Base-by-base conservation (phyloP, 2,113 vertebrate species). In the Scolopax mira region DNA sequence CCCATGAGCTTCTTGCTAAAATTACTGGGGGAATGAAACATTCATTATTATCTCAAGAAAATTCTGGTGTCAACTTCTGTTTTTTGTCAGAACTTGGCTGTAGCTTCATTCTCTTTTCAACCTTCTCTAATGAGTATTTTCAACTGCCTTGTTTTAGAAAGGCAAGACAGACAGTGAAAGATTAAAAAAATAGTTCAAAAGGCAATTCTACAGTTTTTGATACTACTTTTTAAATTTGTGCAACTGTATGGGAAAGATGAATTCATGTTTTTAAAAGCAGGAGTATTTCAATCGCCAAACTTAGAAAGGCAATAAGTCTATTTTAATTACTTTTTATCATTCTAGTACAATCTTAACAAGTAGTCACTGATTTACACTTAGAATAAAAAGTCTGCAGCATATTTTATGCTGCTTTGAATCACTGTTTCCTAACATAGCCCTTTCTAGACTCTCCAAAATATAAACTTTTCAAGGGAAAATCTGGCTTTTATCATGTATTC, bases 241-340 rank as follows among this genome's bases (percentile, higher is more conserved):
- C 60, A 92, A 66, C 39, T 61, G 24, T 10, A 66, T 18, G 48
- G 73, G 79, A 91, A 75, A 49, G 31, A 42, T 46, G 30, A 77
- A 54, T 84, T 84, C 7, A 39, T 39, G 28, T 51, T 87, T 69
- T 88, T 71, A 77, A 80, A 95, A 95, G 58, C 33, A 74, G n/a
- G 15, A 19, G 15, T 79, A 87, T 71, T 88, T 86, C 66, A 64
- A 84, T 79, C 72, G 79, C 60, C 57, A 72, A 85, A 84, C 80
- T 75, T 46, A 58, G 41, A 91, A 90, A 96, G 65, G 62, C 88
- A 86, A 3, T 65, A 77, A 83, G 37, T 62, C 80, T 44, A 25
- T 86, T 96, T 93, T 92, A 79, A 90, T 89, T 92, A 31, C 35
- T 94, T 73, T 94, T 73, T 62, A 66, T 89, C 51, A 44, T 79